Conservation (phyloP, 2,888 invertebrate genomes). For the Scelioninae gen. 1 region DNA sequence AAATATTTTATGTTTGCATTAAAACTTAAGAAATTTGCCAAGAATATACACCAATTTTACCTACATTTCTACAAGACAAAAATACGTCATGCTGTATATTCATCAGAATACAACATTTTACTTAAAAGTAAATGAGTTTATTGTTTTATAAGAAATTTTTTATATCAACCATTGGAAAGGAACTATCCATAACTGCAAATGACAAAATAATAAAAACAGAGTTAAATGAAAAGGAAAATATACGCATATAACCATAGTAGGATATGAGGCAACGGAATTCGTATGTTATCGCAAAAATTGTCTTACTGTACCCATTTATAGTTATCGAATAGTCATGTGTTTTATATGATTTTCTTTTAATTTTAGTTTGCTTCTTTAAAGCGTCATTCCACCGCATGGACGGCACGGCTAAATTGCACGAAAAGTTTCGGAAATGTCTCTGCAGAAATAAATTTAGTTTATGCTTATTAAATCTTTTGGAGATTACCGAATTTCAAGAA, state of each 20-base stretch:
- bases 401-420: slow-evolving; percentile 15
- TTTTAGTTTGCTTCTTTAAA: slow-evolving; percentile 10
- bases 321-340: slow-evolving; percentile 1
- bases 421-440: background rate
- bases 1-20: background rate
- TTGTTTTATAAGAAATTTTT: slow-evolving; percentile 7
- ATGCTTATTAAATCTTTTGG: background rate
- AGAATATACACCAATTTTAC: background rate
- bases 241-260: background rate
- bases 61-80: too few relatives aligned
- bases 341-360: slow-evolving; percentile 8
- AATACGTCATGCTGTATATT: too few relatives aligned
- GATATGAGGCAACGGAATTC: slow-evolving; percentile 8
- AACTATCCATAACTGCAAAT: slow-evolving; percentile 6
- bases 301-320: slow-evolving; percentile 1
- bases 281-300: slow-evolving; percentile 6
- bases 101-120: background rate
- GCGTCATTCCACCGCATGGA: slow-evolving; percentile 6
- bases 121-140: background rate
- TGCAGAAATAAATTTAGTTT: background rate
- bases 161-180: slow-evolving; percentile 4
- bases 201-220: slow-evolving; percentile 3
- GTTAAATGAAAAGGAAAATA: background rate
- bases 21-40: background rate
- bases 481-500: background rate